Conservation (phyloP, 1,140 invertebrate species). For the Zaprionus kolodkinae region DNA sequence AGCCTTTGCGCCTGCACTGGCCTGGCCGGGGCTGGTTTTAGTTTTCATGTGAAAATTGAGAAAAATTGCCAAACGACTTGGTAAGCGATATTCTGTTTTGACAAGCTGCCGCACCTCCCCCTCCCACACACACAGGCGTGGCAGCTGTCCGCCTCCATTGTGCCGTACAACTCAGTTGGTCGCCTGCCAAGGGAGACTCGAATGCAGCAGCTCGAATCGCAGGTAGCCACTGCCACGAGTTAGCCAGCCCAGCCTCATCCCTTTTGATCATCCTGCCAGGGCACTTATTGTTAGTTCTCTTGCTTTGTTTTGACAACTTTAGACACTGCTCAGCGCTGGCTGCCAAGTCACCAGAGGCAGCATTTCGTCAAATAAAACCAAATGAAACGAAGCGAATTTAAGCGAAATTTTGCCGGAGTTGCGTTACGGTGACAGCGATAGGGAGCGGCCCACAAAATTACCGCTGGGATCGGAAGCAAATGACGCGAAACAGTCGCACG, state of each 20-base stretch:
- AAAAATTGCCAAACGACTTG: conserved; percentile 82
- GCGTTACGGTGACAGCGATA: conserved; percentile 24
- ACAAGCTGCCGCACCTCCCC: conserved; percentile 52
- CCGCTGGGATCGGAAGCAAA: conserved; percentile 78
- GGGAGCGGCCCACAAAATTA: conserved; percentile 70
- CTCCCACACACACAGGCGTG: not conserved
- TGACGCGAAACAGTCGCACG: conserved; percentile 82
- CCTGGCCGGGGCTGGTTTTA: conserved; percentile 25
- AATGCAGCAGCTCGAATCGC: conserved; percentile 2
- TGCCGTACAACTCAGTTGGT: conserved; percentile 45
- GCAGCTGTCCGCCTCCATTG: conserved; percentile 27
- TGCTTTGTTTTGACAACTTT: conserved; percentile 73
- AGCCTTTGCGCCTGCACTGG: conserved; percentile 24
- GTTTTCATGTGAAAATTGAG: conserved; percentile 78
- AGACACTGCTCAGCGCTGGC: conserved; percentile 44
- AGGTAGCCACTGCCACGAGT: not conserved
- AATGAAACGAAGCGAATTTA: conserved; percentile 7
- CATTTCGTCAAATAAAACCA: conserved; percentile 67
- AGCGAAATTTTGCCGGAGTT: conserved; percentile 49
- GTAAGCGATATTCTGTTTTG: conserved; percentile 79
- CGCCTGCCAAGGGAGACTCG: conserved; percentile 60
- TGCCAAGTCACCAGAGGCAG: conserved; percentile 31
- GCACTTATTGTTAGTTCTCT: not conserved
- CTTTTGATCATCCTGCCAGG: not conserved
- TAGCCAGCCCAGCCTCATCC: conserved; percentile 2